Percentiles rank a stretch among this genome's conserved stretches.
These are phyloP conservation scores for Acleris emargana DNA, from an alignment of 2,888 invertebrate species.

Conservation along the genomic window DNA sequence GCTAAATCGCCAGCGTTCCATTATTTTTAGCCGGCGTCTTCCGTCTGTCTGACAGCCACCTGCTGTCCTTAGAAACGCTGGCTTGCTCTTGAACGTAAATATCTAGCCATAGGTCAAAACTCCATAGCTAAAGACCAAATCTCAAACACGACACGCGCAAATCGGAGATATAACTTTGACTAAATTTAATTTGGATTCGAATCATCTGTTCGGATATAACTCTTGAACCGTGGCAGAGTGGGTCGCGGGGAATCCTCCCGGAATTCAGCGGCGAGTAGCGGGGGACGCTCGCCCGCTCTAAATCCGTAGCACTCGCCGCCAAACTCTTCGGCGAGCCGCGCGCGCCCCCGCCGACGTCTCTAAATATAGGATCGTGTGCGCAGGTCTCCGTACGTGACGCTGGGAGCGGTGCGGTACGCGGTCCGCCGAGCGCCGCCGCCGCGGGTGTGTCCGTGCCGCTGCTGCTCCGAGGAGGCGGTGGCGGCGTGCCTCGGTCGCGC, in stretches of 20 bases:
- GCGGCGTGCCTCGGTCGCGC: constrained; percentile 81
- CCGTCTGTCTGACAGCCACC: constrained; percentile 78
- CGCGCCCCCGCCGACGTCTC: constrained; percentile 53
- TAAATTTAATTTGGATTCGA: constrained; percentile 51
- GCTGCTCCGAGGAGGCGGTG: constrained; percentile 82
- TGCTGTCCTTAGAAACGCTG: constrained; percentile 55
- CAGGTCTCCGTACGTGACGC: constrained; percentile 85
- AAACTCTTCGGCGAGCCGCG: constrained; percentile 71
- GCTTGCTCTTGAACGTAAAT: constrained; percentile 44
- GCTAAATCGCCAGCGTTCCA: constrained; percentile 72
- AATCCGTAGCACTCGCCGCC: constrained; percentile 78
- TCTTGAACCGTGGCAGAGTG: constrained; percentile 64
- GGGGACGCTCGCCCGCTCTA: constrained; percentile 74
- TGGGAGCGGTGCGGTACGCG: constrained; percentile 89
- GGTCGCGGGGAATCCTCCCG: constrained; percentile 80
- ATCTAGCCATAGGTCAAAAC: constrained; percentile 22
- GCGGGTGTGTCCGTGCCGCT: constrained; percentile 82
- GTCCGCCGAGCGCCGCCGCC: constrained; percentile 86
- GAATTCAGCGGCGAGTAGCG: constrained; percentile 71
- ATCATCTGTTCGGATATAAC: constrained; percentile 69
- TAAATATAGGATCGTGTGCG: constrained; percentile 64
- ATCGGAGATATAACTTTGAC: constrained; percentile 54
- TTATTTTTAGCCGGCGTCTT: constrained; percentile 78
- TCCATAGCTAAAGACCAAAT: neutral
- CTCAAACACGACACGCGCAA: constrained; percentile 40